Evolutionary conservation across 1,140 invertebrate species (phyloP), one percentile per base, ranked within the genome.

Genomic region (Macrosteles quadrilineatus): DNA sequence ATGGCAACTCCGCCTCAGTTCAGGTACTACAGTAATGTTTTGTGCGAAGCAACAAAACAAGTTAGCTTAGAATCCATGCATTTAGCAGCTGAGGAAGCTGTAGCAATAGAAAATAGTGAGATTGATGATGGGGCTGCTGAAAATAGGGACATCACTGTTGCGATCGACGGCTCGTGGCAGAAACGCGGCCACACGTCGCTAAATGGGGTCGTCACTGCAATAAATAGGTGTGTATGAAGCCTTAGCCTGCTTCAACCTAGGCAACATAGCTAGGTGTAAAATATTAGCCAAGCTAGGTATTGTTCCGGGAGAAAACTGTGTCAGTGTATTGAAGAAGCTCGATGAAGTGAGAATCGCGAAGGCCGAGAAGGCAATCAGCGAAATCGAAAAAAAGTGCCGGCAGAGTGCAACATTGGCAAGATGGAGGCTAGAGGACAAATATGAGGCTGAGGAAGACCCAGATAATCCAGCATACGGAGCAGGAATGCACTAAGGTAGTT

Each of bases 221-320:
- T 19, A 53, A 19, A 4, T 75, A 66, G 72, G 72, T 30, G 68
- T 71, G 65, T 68, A 64, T 69, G 45, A 55, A n/a, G 67, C 59
- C 53, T 31, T 55, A 36, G 21, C 9, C 14, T 30, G 25, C 17
- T 72, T 64, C 19, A 66, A 64, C 32, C 17, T 45, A 30, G 57
- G 71, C 2, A 63, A 65, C 32, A 64, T 69, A 23, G 30, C 57
- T 27, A 63, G 21, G 19, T 69, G 43, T 45, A 40, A 67, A 27
- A 57, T 69, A 32, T 57, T 69, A 21, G 45, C 45, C 25, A 57
- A 29, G 25, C 30, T 57, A 32, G 67, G 32, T 40, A 31, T 68
- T 1, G 47, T 29, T 31, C 47, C 47, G 1, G 67, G 50, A 55
- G 30, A 12, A 6, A 68, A 55, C 45, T 68, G 50, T 68, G 50